These are phyloP conservation scores for Griposia aprilina DNA, from an alignment of 2,888 invertebrate genomes.

Conservation along the genomic window DNA sequence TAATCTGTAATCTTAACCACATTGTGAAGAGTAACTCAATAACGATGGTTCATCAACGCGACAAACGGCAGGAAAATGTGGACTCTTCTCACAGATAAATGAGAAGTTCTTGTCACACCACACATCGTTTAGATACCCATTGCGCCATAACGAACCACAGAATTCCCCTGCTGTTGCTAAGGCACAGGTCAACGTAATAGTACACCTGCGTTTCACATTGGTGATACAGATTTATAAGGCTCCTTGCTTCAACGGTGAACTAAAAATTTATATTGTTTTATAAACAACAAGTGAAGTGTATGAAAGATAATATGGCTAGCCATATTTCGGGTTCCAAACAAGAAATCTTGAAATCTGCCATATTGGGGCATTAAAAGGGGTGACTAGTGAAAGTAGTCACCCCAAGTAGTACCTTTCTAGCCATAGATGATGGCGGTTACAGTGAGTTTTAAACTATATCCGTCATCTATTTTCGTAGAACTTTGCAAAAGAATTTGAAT, in stretches of 20 bases:
- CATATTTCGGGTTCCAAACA: too few species aligned
- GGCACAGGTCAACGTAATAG: neutral
- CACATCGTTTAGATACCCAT: slow-evolving; percentile 69
- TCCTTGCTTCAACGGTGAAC: neutral
- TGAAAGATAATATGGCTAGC: neutral
- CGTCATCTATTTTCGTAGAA: neutral
- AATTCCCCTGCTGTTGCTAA: slow-evolving; percentile 71
- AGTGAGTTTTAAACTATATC: neutral
- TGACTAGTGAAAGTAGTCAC: neutral
- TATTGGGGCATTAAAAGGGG: too few species aligned
- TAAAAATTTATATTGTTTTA: neutral
- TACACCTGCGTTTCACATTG: neutral
- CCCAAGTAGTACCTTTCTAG: neutral
- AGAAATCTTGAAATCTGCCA: too few species aligned
- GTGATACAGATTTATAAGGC: neutral
- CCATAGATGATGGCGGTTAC: neutral
- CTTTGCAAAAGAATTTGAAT: neutral
- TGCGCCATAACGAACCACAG: slow-evolving; percentile 72
- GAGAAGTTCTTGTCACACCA: slow-evolving; percentile 62
- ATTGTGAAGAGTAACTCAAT: neutral
- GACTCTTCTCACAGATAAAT: slow-evolving; percentile 57
- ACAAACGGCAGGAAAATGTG: slow-evolving; percentile 41
- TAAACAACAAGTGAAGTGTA: neutral
- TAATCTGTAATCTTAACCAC: neutral
- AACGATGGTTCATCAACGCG: neutral